A percentile compares a stretch with the other conserved stretches of the same genome.
These are phyloP conservation scores for Lophius americanus DNA, from an alignment of 2,797 vertebrate genomes.

Conservation along the genomic window DNA sequence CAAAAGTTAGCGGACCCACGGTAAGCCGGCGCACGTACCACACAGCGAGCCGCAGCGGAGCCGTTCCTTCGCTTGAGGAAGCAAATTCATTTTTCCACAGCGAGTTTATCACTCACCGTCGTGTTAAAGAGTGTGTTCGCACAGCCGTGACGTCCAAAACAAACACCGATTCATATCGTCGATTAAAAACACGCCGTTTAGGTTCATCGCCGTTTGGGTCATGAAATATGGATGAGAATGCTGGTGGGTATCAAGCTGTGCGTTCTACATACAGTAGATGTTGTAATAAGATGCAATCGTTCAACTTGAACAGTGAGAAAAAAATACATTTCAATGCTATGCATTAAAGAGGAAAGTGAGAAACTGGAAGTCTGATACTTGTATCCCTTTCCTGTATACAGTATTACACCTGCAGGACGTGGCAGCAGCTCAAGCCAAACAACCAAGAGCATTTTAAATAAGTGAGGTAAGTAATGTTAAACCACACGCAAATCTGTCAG, in stretches of 20 bases:
- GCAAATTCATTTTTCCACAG: conserved; percentile 7
- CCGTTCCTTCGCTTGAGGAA: conserved; percentile 14
- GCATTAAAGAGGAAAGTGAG: conserved; percentile 35
- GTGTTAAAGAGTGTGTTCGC: conserved; percentile 28
- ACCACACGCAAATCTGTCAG: conserved; percentile 21
- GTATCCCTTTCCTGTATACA: conserved; percentile 8
- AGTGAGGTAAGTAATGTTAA: conserved; percentile 34
- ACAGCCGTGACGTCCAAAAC: conserved; percentile 56
- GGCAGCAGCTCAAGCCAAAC: conserved; percentile 49
- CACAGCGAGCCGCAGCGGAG: conserved; percentile 1
- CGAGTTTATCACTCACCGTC: conserved; percentile 27
- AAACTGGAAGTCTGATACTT: conserved; percentile 1
- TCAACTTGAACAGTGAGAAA: conserved; percentile 1
- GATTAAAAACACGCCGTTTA: conserved; percentile 53
- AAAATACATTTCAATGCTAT: conserved; percentile 1
- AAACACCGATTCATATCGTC: conserved; percentile 63
- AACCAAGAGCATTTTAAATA: conserved; percentile 17
- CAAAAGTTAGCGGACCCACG: conserved; percentile 10
- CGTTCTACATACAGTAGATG: conserved; percentile 3
- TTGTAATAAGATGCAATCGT: background rate
- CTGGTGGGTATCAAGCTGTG: conserved; percentile 1
- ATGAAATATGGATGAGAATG: conserved; percentile 8
- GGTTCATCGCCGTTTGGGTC: conserved; percentile 31
- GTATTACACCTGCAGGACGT: conserved; percentile 28
- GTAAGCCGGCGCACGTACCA: conserved; percentile 4